These are phyloP conservation scores for Anniella stebbinsi DNA, from an alignment of 2,797 vertebrate genomes.

Conservation along the genomic window DNA sequence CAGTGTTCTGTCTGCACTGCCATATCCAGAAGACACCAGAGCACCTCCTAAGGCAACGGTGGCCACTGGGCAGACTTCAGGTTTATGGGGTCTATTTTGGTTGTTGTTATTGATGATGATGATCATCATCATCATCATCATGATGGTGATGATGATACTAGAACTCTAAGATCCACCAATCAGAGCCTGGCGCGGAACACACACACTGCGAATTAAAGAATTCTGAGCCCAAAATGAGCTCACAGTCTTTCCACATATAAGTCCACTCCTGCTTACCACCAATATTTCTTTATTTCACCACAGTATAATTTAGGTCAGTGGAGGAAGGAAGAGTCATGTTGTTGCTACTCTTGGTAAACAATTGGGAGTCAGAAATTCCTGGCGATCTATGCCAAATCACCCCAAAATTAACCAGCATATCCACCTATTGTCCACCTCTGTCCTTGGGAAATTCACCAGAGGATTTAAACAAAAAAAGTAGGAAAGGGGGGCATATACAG, in stretches of 20 bases:
- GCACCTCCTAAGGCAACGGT: neutral
- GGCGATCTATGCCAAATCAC: too few relatives aligned
- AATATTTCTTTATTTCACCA: neutral
- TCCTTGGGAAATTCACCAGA: too few relatives aligned
- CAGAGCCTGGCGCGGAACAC: neutral
- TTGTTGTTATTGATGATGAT: too few relatives aligned
- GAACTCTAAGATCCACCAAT: neutral
- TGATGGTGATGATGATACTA: too few relatives aligned
- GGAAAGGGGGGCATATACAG: neutral
- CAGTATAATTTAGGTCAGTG: neutral
- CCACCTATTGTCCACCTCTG: neutral
- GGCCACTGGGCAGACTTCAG: too few relatives aligned
- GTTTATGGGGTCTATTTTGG: too few relatives aligned
- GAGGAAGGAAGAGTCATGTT: neutral
- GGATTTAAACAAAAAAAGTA: too few relatives aligned
- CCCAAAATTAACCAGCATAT: neutral
- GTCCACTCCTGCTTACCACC: neutral
- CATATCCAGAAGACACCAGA: slow-evolving; percentile 35
- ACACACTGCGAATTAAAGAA: neutral
- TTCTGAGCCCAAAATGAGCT: neutral
- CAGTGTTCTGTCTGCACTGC: neutral
- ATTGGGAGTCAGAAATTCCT: neutral
- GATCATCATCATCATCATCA: too few relatives aligned
- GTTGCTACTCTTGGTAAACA: neutral
- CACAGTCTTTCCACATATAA: neutral